Evolutionary conservation across 2,888 invertebrate genomes (phyloP).

Genomic region (Aphidius colemani): DNA sequence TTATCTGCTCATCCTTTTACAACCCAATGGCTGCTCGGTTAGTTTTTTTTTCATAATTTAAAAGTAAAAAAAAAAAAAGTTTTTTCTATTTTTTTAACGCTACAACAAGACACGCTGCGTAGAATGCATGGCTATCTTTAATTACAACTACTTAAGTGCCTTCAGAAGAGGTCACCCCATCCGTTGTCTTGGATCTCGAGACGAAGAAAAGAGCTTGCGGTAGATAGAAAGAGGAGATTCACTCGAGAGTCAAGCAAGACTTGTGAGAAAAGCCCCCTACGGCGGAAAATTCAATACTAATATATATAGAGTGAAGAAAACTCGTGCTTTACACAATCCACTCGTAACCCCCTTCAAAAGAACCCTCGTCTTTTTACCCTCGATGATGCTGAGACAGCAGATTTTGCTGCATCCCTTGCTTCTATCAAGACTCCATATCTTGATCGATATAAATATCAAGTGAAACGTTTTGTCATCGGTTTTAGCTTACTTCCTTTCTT

Average conservation of each 20-base stretch:
- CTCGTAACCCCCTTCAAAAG: background rate
- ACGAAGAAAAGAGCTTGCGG: constrained; percentile 10
- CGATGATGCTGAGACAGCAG: constrained; percentile 14
- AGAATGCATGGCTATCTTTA: constrained; percentile 42
- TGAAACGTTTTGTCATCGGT: constrained; percentile 17
- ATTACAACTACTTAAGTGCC: constrained; percentile 49
- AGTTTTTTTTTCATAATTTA: too few relatives aligned
- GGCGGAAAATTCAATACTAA: background rate
- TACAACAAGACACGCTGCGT: too few relatives aligned
- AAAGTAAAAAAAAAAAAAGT: too few relatives aligned
- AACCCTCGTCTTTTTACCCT: constrained; percentile 1
- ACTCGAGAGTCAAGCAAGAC: constrained; percentile 13
- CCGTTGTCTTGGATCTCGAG: constrained; percentile 20
- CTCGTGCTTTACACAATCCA: too few relatives aligned
- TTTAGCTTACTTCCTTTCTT: background rate
- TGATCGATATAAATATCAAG: constrained; percentile 7
- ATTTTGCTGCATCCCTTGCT: background rate
- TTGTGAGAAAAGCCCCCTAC: constrained; percentile 12
- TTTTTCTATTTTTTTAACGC: too few relatives aligned
- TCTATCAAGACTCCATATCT: background rate
- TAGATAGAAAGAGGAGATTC: constrained; percentile 6
- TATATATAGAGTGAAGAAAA: too few relatives aligned
- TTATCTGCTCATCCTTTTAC: too few relatives aligned
- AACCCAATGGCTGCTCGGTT: too few relatives aligned
- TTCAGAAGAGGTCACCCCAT: constrained; percentile 15